Evolutionary conservation across 2,797 vertebrate genomes (phyloP), one percentile per base, ranked within the genome.

Genomic region (Dipus sagitta): DNA sequence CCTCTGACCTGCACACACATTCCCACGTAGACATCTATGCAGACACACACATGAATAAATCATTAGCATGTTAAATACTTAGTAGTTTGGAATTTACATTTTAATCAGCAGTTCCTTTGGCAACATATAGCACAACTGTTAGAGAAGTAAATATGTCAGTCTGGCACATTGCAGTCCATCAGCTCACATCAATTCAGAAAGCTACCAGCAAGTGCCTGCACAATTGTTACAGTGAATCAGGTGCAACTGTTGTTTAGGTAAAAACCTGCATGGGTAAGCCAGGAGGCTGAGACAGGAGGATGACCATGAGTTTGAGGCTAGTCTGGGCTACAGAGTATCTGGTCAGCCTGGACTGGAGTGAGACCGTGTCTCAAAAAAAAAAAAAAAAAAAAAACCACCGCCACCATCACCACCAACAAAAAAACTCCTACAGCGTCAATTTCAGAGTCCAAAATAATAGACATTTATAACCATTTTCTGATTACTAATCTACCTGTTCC

Each of bases 31-130:
- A 54, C 65, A 54, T 47, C 42, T 47, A 47, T 47, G 42, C 30
- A 32, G 47, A n/a, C 30, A 12, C 28, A 28, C 15, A 20, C n/a
- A 6, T 70, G 54, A 34, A 64, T 21, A 42, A 75, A 82, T 65
- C 54, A 21, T 32, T 6, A 82, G 62, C 65, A 77, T 47, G 15
- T 81, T 87, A 70, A 70, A 65, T 84, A 65, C 2, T 47, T 62
- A 70, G 60, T 86, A n/a, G 62, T 58, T 58, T 72, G 62, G 70
- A 67, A 67, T 75, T 91, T 81, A 52, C 47, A 26, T 82, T 60
- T 94, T 62, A 90, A 79, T 72, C 42, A 71, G 77, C 7, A 21
- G 74, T 94, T 92, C 72, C 15, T 32, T 77, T 78, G 96, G 65
- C 13, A 80, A 17, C 14, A 64, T n/a, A 13, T 5, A 80, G n/a